Evolutionary conservation across 2,113 vertebrate genomes (phyloP).

Genomic region (Vireo altiloquus): DNA sequence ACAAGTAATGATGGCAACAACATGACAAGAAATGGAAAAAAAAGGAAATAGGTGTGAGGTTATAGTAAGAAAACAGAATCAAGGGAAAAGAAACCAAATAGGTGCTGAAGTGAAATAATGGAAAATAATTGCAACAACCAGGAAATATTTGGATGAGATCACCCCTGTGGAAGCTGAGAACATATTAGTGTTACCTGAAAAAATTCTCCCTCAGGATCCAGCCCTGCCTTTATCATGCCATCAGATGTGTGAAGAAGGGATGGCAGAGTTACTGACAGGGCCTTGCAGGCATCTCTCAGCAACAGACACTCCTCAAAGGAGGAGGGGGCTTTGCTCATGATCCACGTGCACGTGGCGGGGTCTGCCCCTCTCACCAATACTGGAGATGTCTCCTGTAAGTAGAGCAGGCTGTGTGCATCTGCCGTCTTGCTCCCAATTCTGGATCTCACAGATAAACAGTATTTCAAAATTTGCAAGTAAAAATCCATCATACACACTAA

Average conservation of each 20-base stretch:
- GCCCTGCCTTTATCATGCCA: neutral
- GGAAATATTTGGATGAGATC: neutral
- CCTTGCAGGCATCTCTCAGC: neutral
- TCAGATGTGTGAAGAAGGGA: neutral
- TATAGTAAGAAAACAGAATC: neutral
- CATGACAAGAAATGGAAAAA: neutral
- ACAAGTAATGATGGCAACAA: neutral
- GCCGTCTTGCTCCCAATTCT: neutral
- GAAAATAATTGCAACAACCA: neutral
- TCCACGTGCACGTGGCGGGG: accelerated
- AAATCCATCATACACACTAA: neutral
- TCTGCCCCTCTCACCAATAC: neutral
- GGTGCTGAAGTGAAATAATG: neutral
- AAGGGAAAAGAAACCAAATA: neutral
- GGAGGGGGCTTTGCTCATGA: accelerated
- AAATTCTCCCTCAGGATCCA: neutral
- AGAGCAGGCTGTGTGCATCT: neutral
- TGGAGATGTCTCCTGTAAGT: neutral
- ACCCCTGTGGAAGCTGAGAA: neutral
- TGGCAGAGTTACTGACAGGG: neutral
- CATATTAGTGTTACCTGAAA: neutral
- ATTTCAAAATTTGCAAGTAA: neutral
- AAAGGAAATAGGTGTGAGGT: neutral
- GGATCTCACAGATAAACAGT: neutral
- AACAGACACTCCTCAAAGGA: neutral